phyloP scores from a whole-genome alignment of 2,888 invertebrate species.

The Amblyjoppa proteus region DNA sequence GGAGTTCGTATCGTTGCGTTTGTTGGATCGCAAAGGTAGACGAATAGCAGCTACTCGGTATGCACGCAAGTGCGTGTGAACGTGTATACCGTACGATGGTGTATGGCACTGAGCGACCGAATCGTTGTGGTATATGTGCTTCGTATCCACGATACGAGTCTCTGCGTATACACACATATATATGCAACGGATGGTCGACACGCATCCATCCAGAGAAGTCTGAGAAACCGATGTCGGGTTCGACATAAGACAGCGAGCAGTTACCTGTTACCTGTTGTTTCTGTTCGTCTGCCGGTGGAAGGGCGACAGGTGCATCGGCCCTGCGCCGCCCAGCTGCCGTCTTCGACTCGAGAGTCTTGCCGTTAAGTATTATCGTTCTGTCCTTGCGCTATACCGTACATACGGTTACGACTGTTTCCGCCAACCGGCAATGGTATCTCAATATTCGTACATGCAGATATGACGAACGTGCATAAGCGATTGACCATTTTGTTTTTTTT shows the following conservation, averaged over 20 bases:
- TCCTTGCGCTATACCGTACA: conserved; percentile 45
- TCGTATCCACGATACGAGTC: conserved; percentile 11
- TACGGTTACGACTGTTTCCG: conserved; percentile 57
- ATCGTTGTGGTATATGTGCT: conserved; percentile 31
- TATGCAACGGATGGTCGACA: conserved; percentile 71
- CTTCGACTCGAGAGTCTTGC: conserved; percentile 73
- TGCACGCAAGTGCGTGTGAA: conserved; percentile 61
- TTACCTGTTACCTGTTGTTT: conserved; percentile 80
- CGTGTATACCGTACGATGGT: conserved; percentile 20
- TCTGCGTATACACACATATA: conserved; percentile 12
- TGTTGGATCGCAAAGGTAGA: conserved; percentile 66
- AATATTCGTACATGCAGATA: conserved; percentile 23
- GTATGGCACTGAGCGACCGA: conserved; percentile 37
- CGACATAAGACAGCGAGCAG: conserved; percentile 66
- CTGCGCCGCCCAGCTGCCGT: conserved; percentile 82
- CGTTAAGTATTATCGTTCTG: conserved; percentile 57
- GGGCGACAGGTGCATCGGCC: conserved; percentile 81
- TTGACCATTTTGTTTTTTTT: conserved; percentile 66
- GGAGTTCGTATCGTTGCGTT: conserved; percentile 69
- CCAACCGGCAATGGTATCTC: conserved; percentile 55
- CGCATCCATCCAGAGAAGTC: conserved; percentile 71
- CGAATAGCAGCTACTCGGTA: conserved; percentile 61
- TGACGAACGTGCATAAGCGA: conserved; percentile 51
- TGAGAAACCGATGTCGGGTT: conserved; percentile 70
- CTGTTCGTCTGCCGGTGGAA: conserved; percentile 75